Percentiles rank a stretch among this genome's conserved stretches.
phyloP scores from a whole-genome alignment of 35 echinoderm and acorn worm genomes.

The Ophioderma brevispina region DNA sequence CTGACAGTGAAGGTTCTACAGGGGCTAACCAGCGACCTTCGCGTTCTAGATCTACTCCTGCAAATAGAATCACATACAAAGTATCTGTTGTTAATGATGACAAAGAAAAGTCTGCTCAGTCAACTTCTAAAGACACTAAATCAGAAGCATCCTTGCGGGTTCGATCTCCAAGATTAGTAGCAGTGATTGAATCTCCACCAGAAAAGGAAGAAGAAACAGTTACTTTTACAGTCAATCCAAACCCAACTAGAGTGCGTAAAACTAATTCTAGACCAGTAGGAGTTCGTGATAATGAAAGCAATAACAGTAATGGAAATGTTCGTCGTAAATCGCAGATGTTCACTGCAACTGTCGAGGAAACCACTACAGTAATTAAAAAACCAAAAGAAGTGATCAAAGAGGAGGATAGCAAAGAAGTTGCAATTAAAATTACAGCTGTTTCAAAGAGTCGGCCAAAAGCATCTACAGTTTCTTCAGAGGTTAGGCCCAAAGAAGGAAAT shows the following conservation, averaged over 20 bases:
- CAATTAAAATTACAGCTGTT: background rate
- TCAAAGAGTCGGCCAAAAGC: background rate
- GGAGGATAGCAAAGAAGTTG: background rate
- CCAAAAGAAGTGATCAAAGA: background rate
- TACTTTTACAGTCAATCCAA: conserved; percentile 53
- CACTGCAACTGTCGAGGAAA: background rate
- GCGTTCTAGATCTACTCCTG: background rate
- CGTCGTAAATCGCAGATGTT: background rate
- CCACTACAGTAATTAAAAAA: conserved; percentile 7
- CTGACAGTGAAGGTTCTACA: background rate
- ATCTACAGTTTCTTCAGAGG: background rate
- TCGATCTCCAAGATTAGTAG: conserved; percentile 33
- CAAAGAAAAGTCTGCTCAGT: background rate
- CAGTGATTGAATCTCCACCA: conserved; percentile 46
- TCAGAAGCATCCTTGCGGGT: conserved; percentile 18
- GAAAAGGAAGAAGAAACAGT: conserved; percentile 23
- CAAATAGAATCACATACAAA: conserved; percentile 51
- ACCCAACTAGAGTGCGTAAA: conserved; percentile 17
- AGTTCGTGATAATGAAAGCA: conserved; percentile 22
- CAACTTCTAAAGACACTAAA: conserved; percentile 26
- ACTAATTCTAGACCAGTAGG: background rate
- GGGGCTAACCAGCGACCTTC: background rate
- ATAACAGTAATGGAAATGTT: conserved; percentile 22
- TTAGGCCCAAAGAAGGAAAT: conserved; percentile 7
- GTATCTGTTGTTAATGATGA: conserved; percentile 58